Evolutionary conservation across 2,888 invertebrate genomes (phyloP), one percentile per base, ranked within the genome.

Genomic region (Oegoconia quadripuncta): DNA sequence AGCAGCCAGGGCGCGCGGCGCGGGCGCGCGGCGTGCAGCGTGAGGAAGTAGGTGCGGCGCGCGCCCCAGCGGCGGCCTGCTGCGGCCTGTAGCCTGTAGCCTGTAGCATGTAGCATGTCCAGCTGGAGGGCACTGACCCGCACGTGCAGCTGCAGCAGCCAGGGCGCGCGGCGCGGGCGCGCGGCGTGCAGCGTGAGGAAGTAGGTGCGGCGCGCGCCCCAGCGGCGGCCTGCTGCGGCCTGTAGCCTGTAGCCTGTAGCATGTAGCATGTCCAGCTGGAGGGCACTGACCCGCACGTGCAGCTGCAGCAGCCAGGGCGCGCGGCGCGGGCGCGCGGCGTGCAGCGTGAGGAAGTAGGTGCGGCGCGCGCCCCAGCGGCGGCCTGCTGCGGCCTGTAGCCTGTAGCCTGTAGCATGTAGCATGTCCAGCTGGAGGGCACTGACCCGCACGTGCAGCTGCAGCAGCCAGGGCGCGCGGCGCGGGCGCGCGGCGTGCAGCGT

Each of bases 151-250:
- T 36, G 37, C 17, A 51, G 34, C 5, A 17, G 15, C 45, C 32
- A 34, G 20, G 13, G 20, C 3, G 14, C 22, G n/a, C 29, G 17
- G n/a, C 29, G 17, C 29, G 9, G 28, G 37, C 37, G 37, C 29
- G 47, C 52, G 31, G 49, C 49, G 52, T 52, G 52, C 47, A 60
- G 43, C 37, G 56, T 34, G 22, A 62, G 4, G 49, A 61, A 56
- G 52, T 59, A 53, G 8, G 59, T 59, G 46, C 39, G 44, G 15
- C 50, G 46, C 23, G 12, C 5, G 46, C 45, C 15, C 38, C 18
- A 25, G 32, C 29, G 34, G 28, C 38, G n/a, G n/a, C n/a, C n/a
- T n/a, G n/a, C n/a, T n/a, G n/a, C n/a, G n/a, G n/a, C n/a, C n/a
- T n/a, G n/a, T n/a, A n/a, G n/a, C n/a, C n/a, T n/a, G n/a, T n/a